phyloP scores from a whole-genome alignment of 2,888 invertebrate genomes.

The Hyposoter dolosus region DNA sequence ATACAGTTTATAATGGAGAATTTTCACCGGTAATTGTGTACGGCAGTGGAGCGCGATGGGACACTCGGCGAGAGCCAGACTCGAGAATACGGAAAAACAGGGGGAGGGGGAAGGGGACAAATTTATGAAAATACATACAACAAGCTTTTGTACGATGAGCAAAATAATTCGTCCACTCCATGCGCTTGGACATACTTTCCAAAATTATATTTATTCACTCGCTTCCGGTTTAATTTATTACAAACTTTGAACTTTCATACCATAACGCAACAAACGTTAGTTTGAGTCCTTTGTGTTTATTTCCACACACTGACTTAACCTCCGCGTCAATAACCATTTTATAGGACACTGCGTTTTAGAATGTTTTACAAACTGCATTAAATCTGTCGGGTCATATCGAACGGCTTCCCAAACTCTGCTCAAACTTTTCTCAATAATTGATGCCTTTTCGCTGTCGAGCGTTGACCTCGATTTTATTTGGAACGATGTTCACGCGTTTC shows the following conservation, averaged over 20 bases:
- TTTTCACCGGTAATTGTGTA: constrained; percentile 53
- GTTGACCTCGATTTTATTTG: not conserved
- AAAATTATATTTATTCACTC: constrained; percentile 20
- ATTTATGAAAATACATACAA: constrained; percentile 30
- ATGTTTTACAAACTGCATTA: constrained; percentile 12
- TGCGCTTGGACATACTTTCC: constrained; percentile 13
- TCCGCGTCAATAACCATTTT: constrained; percentile 19
- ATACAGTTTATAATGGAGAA: constrained; percentile 51
- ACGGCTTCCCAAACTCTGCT: not conserved
- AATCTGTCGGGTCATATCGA: not conserved
- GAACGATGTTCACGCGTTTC: not conserved
- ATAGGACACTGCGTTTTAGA: not conserved
- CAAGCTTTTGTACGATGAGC: not conserved
- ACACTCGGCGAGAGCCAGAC: not conserved
- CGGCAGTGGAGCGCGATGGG: constrained; percentile 35
- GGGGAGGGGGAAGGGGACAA: not conserved
- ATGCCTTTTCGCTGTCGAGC: not conserved
- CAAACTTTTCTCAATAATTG: not conserved
- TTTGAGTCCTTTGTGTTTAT: not conserved
- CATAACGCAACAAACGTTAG: not conserved
- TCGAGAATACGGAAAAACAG: not conserved
- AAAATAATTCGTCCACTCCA: constrained; percentile 22
- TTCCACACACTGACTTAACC: not conserved
- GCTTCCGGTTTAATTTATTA: not conserved
- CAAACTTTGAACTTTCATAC: constrained; percentile 8